phyloP scores from a whole-genome alignment of 2,113 vertebrate genomes.

The Pongo abelii region DNA sequence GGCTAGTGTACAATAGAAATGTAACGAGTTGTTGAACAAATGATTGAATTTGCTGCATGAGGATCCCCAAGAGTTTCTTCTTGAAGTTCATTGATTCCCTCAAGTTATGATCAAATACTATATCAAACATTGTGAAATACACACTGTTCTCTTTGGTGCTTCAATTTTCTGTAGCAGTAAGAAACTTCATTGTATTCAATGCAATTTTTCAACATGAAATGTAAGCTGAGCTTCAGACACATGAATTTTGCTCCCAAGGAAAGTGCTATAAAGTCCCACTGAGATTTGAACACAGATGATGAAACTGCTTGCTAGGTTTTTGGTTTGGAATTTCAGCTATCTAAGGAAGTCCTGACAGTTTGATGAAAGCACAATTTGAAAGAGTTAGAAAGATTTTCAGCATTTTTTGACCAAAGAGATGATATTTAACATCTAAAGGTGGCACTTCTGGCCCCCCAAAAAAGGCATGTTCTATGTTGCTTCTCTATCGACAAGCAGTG shows the following conservation, averaged over 20 bases:
- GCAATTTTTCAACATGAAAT: conserved; percentile 42
- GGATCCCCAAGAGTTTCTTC: not conserved
- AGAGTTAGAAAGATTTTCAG: not conserved
- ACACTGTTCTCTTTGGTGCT: not conserved
- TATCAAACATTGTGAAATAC: not conserved
- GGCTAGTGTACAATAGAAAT: not conserved
- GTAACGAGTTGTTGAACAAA: conserved; percentile 15
- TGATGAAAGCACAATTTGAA: not conserved
- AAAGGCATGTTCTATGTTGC: not conserved
- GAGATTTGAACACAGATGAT: not conserved
- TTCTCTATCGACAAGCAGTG: not conserved
- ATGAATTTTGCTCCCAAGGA: not conserved
- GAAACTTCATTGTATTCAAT: conserved; percentile 46
- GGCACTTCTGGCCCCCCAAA: not conserved
- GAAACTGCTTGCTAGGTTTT: not conserved
- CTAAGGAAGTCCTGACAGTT: not conserved
- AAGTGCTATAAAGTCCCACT: not conserved
- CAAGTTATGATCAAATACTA: conserved; percentile 7
- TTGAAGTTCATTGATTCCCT: not conserved
- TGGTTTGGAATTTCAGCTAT: not conserved
- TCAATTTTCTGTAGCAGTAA: conserved; percentile 25
- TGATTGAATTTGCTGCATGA: conserved; percentile 35
- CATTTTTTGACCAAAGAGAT: not conserved
- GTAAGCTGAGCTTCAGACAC: conserved; percentile 45
- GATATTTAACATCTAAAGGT: not conserved